Evolutionary conservation across 1,140 invertebrate genomes (phyloP).

Genomic region (Drosophila gunungcola): DNA sequence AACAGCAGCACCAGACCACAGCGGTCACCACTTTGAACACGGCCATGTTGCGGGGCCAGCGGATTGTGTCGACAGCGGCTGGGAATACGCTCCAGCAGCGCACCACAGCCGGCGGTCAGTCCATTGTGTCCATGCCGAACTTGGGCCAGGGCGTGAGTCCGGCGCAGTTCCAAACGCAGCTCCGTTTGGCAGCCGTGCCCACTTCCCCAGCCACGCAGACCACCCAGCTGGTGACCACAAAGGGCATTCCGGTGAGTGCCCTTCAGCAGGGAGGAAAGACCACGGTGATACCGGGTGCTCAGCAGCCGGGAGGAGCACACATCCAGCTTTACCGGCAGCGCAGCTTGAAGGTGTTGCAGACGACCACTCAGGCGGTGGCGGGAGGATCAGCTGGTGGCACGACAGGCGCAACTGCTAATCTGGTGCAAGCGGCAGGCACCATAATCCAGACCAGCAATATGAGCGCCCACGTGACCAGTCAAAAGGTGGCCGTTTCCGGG

Average conservation of each 20-base stretch:
- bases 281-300: conserved; percentile 85
- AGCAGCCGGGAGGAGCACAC: conserved; percentile 83
- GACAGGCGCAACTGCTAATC: conserved; percentile 29
- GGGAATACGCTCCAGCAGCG: conserved; percentile 82
- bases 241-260: conserved; percentile 84
- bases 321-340: conserved; percentile 86
- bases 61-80: conserved; percentile 84
- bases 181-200: conserved; percentile 84
- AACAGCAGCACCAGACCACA: conserved; percentile 73
- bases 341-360: conserved; percentile 84
- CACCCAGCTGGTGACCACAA: conserved; percentile 81
- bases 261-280: conserved; percentile 84
- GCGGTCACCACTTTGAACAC: conserved; percentile 83
- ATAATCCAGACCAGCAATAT: conserved; percentile 76
- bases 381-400: conserved; percentile 22
- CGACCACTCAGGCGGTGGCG: conserved; percentile 31
- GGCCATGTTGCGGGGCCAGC: conserved; percentile 84
- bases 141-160: conserved; percentile 81
- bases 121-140: conserved; percentile 84
- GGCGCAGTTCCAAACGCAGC: conserved; percentile 85
- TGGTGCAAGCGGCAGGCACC: conserved; percentile 61
- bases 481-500: conserved; percentile 81
- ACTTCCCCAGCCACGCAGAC: conserved; percentile 84
- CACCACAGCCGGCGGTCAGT: conserved; percentile 78
- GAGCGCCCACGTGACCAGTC: conserved; percentile 73